Evolutionary conservation across 2,888 invertebrate genomes (phyloP), one percentile per base, ranked within the genome.

Genomic region (Macrophya annulata): DNA sequence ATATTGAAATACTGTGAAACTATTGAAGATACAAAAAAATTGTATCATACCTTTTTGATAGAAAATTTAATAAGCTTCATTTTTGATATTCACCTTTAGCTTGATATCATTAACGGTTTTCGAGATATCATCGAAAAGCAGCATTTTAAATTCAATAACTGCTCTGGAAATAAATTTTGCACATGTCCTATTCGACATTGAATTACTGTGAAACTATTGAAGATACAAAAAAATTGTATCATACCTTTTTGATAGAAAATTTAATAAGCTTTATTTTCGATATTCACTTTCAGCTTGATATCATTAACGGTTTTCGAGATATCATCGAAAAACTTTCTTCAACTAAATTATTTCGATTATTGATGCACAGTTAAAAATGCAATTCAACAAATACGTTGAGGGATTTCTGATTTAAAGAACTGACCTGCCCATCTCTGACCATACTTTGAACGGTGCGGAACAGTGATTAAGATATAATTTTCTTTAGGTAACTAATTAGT

Each of bases 381-480:
- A 6, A 68, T 37, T 40, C 17, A 9, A 40, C 55, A 40, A 71
- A 17, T 43, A 8, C 71, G n/a, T n/a, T n/a, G 71, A 12, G n/a
- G 5, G 51, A 15, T 40, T 71, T 4, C 43, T 43, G 17, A 74
- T 74, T 15, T 25, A n/a, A 74, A 10, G 21, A 21, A 74, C 74
- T 45, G 74, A 21, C 45, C 45, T 45, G 43, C 48, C 21, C 74
- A 74, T 74, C 4, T 21, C 74, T 31, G 43, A 9, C 40, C n/a
- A n/a, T 12, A 74, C 21, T 74, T 74, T 45, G 43, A 74, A 21
- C 74, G 74, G 12, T 45, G 25, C 15, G 5, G n/a, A 62, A 62
- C 21, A 17, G 68, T 31, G 81, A 81, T 81, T 81, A 81, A 65
- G 59, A 62, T 81, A 65, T 81, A 59, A 81, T 81, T 62, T 81